A percentile compares a stretch with the other conserved stretches of the same genome.
These are phyloP conservation scores for Oligia strigilis DNA, from an alignment of 2,888 invertebrate genomes.

Conservation along the genomic window DNA sequence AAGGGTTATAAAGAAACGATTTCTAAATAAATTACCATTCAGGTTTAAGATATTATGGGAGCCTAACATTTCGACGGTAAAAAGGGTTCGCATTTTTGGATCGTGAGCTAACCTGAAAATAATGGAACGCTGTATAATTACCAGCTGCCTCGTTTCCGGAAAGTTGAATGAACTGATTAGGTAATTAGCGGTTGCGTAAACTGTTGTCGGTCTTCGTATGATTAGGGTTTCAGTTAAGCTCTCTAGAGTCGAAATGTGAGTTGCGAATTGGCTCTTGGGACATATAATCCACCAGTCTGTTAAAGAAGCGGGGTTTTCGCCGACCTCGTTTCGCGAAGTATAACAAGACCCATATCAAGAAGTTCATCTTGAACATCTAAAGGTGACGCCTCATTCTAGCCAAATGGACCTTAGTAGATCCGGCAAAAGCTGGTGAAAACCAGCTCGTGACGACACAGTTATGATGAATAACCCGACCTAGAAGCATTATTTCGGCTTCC, in stretches of 20 bases:
- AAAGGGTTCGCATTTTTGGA: conserved; percentile 35
- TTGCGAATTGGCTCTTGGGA: neutral
- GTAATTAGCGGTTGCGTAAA: conserved; percentile 34
- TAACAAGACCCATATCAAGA: neutral
- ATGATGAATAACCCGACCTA: conserved; percentile 5
- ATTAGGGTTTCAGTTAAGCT: conserved; percentile 46
- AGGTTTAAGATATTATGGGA: conserved; percentile 31
- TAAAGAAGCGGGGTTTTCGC: neutral
- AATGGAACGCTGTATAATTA: conserved; percentile 19
- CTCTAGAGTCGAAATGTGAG: neutral
- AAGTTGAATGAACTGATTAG: conserved; percentile 56
- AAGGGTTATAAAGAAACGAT: conserved; percentile 39
- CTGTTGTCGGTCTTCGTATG: conserved; percentile 31
- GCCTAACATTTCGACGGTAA: conserved; percentile 1
- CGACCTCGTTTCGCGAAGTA: neutral
- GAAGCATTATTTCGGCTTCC: neutral
- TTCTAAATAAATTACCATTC: conserved; percentile 43
- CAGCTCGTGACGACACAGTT: conserved; percentile 1
- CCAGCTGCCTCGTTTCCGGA: conserved; percentile 21
- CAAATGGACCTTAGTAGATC: conserved; percentile 1
- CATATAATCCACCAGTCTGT: neutral
- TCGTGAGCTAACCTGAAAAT: conserved; percentile 34
- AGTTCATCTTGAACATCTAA: neutral
- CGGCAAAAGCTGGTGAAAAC: neutral
- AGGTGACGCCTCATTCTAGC: neutral